phyloP scores from a whole-genome alignment of 2,888 invertebrate species.

The Zaprionus bogoriensis region DNA sequence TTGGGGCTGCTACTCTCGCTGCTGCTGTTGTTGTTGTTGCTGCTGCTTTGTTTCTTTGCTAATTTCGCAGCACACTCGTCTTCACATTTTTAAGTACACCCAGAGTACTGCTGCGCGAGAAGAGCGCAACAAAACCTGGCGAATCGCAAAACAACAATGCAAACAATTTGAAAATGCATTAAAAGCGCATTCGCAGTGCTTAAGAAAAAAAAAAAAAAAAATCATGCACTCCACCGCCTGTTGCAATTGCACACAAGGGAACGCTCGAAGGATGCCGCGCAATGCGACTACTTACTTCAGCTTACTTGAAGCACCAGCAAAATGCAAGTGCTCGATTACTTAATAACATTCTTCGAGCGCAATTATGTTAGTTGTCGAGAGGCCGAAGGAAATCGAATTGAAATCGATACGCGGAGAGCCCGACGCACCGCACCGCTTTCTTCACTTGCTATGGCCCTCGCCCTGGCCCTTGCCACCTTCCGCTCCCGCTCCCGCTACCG shows the following conservation, averaged over 20 bases:
- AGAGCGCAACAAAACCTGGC: slow-evolving; percentile 3
- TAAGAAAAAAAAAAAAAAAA: neutral
- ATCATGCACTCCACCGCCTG: slow-evolving; percentile 51
- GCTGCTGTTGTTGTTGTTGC: slow-evolving; percentile 7
- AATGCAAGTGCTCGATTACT: slow-evolving; percentile 33
- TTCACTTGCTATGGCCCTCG: neutral
- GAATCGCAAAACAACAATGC: slow-evolving; percentile 25
- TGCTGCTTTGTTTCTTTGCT: slow-evolving; percentile 37
- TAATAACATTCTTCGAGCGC: slow-evolving; percentile 20
- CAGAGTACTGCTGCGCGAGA: slow-evolving; percentile 37
- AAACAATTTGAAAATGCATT: slow-evolving; percentile 39
- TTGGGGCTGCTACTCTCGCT: slow-evolving; percentile 1
- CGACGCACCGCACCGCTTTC: neutral
- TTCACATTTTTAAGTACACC: slow-evolving; percentile 30
- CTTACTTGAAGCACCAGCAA: slow-evolving; percentile 22
- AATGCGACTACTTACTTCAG: slow-evolving; percentile 18
- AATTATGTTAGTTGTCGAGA: slow-evolving; percentile 17
- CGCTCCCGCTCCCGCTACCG: neutral
- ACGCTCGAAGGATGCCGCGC: slow-evolving; percentile 19
- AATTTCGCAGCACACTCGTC: slow-evolving; percentile 43
- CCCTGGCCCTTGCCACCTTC: no score
- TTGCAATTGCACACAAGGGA: slow-evolving; percentile 44
- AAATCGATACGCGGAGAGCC: slow-evolving; percentile 8
- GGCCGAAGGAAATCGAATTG: slow-evolving; percentile 4
- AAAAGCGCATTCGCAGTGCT: neutral